Evolutionary conservation across 2,113 vertebrate species (phyloP).

Genomic region (Ophiodon elongatus): DNA sequence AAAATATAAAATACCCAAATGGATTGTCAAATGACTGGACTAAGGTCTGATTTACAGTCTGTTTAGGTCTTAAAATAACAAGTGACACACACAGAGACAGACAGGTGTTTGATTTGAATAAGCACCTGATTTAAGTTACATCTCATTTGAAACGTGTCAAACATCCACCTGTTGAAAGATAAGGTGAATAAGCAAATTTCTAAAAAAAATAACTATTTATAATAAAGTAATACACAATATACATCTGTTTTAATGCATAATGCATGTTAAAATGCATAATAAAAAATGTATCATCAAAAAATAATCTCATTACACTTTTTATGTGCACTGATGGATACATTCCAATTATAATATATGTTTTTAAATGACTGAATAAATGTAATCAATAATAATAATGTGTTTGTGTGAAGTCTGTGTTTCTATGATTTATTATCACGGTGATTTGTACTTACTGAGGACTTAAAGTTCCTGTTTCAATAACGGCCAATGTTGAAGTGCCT

Average conservation of each 20-base stretch:
- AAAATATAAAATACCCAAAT: background rate
- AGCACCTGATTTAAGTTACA: constrained; percentile 6
- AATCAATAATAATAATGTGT: background rate
- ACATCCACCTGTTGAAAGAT: background rate
- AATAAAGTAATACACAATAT: background rate
- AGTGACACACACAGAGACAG: background rate
- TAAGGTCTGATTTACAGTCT: background rate
- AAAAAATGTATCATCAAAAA: too few species aligned
- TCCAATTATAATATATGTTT: too few species aligned
- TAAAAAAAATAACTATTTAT: background rate
- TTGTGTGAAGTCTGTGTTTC: too few species aligned
- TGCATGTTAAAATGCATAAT: too few species aligned
- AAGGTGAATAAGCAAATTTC: background rate
- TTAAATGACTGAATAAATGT: too few species aligned
- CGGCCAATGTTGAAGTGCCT: too few species aligned
- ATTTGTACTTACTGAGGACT: too few species aligned
- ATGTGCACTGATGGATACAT: background rate
- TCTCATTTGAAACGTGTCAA: constrained; percentile 10
- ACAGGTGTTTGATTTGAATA: constrained; percentile 21
- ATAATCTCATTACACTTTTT: too few species aligned
- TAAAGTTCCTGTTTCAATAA: too few species aligned
- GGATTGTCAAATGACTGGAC: background rate
- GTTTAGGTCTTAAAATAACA: background rate
- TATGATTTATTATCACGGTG: too few species aligned
- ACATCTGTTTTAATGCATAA: too few species aligned